These are phyloP conservation scores for Onthophagus sagittarius DNA, from an alignment of 2,888 invertebrate species.

Conservation along the genomic window DNA sequence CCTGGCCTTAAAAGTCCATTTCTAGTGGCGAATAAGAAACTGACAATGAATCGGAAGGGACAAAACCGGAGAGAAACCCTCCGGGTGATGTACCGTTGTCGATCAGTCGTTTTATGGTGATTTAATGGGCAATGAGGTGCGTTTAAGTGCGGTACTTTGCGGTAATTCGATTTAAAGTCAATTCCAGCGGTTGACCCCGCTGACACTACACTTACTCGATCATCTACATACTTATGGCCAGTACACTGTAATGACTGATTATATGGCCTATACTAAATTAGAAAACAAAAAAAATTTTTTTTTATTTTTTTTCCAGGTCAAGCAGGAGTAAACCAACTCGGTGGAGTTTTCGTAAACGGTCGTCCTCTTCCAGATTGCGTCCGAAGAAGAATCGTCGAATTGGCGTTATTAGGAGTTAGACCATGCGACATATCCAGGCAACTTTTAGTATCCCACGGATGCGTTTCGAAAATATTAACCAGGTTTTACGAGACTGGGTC, in stretches of 20 bases:
- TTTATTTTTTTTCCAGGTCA: slow-evolving; percentile 62
- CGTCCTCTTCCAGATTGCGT: slow-evolving; percentile 95
- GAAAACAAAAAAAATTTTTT: background rate
- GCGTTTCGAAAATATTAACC: slow-evolving; percentile 95
- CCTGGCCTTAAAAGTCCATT: background rate
- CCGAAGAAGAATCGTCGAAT: slow-evolving; percentile 86
- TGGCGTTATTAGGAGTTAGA: slow-evolving; percentile 89
- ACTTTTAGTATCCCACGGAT: slow-evolving; percentile 92
- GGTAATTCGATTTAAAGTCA: background rate
- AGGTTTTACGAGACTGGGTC: slow-evolving; percentile 96
- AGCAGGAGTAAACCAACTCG: slow-evolving; percentile 95
- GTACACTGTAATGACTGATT: background rate
- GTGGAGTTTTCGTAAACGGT: slow-evolving; percentile 96
- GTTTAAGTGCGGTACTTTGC: background rate
- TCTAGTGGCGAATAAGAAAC: background rate
- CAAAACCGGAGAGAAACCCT: background rate
- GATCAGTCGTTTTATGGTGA: background rate
- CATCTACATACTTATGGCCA: background rate
- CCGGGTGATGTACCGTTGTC: background rate
- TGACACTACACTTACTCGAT: background rate
- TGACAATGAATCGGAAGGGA: background rate
- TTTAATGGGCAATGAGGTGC: background rate
- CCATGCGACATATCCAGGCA: slow-evolving; percentile 97
- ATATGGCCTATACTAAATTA: background rate
- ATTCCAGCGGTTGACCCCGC: background rate